Evolutionary conservation across 2,888 invertebrate genomes (phyloP).

Genomic region (Scaptomyza parva): DNA sequence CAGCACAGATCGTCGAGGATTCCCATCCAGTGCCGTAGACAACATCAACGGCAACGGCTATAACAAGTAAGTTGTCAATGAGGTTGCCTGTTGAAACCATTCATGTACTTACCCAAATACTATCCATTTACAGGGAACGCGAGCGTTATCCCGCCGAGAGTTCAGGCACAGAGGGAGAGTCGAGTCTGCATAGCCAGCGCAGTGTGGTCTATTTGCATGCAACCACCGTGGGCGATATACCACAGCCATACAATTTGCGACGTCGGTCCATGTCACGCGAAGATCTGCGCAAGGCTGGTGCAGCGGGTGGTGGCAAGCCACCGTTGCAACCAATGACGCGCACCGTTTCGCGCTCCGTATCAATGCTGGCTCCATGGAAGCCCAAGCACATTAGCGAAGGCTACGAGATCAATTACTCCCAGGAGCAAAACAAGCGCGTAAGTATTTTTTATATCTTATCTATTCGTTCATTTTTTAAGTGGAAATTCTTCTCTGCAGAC

Average conservation of each 20-base stretch:
- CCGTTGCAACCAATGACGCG: constrained; percentile 86
- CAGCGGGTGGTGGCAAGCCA: constrained; percentile 71
- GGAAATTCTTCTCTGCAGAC: constrained; percentile 53
- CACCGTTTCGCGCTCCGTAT: constrained; percentile 92
- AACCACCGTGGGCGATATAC: constrained; percentile 94
- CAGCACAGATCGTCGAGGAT: constrained; percentile 78
- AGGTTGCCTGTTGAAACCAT: background rate
- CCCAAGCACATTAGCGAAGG: constrained; percentile 90
- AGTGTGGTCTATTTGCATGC: constrained; percentile 94
- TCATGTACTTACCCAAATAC: background rate
- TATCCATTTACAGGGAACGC: constrained; percentile 75
- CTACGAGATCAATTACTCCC: constrained; percentile 92
- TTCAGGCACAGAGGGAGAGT: constrained; percentile 90
- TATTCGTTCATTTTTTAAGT: background rate
- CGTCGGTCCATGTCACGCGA: constrained; percentile 90
- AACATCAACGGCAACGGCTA: constrained; percentile 48
- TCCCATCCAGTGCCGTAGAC: constrained; percentile 42
- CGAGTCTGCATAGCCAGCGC: constrained; percentile 92
- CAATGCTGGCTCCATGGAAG: constrained; percentile 93
- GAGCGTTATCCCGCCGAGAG: constrained; percentile 84
- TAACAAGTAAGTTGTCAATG: constrained; percentile 45
- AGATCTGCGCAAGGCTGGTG: constrained; percentile 88
- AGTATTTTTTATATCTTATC: background rate
- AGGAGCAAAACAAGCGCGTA: constrained; percentile 85
- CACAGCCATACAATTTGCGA: constrained; percentile 89